A percentile compares a stretch with the other conserved stretches of the same genome.
Conservation (phyloP, 2,888 invertebrate species). For the Epiblema foenella region DNA sequence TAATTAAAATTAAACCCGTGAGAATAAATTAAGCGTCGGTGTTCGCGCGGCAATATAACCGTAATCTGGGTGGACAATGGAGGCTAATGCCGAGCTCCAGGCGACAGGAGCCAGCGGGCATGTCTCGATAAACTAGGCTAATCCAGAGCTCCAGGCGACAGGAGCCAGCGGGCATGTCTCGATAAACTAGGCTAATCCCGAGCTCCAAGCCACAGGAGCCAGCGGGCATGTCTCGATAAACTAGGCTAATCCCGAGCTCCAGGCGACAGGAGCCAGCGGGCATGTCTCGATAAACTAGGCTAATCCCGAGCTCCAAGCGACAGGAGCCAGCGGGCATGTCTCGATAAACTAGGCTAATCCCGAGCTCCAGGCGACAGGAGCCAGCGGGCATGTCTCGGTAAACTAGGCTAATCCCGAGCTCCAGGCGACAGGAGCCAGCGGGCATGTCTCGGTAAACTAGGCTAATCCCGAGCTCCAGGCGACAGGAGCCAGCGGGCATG, state of each 20-base stretch:
- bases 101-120: slow-evolving; percentile 8
- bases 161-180: background rate
- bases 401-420: slow-evolving; percentile 9
- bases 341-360: slow-evolving; percentile 20
- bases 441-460: background rate
- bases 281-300: background rate
- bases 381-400: background rate
- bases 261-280: slow-evolving; percentile 10
- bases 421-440: slow-evolving; percentile 9
- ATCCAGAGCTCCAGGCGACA: slow-evolving; percentile 4
- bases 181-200: slow-evolving; percentile 17
- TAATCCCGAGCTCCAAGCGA: slow-evolving; percentile 14
- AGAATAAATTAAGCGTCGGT: slow-evolving; percentile 30
- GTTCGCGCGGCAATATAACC: slow-evolving; percentile 26
- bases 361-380: background rate
- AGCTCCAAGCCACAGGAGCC: background rate
- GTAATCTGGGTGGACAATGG: slow-evolving; percentile 44
- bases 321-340: background rate
- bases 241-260: slow-evolving; percentile 7
- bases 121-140: background rate
- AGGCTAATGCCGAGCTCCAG: slow-evolving; percentile 6
- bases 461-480: slow-evolving; percentile 8
- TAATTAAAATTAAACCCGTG: slow-evolving; percentile 23
- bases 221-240: slow-evolving; percentile 4
- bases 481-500: slow-evolving; percentile 1